These are phyloP conservation scores for Probaryconus sp. DNA, from an alignment of 1,140 invertebrate genomes.

Conservation along the genomic window DNA sequence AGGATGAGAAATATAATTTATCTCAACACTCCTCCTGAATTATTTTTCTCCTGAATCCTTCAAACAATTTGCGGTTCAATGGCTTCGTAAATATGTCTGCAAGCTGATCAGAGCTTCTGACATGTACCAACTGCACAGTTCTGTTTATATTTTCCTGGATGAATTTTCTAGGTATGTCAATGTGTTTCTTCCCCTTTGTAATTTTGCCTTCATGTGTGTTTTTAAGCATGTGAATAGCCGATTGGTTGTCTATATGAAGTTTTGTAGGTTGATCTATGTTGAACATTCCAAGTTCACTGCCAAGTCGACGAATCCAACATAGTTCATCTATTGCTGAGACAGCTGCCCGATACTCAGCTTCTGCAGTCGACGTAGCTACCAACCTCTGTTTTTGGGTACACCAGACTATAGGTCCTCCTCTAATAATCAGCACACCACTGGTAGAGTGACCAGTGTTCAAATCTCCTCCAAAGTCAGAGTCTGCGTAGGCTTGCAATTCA, in stretches of 20 bases:
- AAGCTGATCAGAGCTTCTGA: slow-evolving; percentile 29
- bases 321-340: no score
- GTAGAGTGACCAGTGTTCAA: slow-evolving; percentile 33
- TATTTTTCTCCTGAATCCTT: no score
- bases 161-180: slow-evolving; percentile 54
- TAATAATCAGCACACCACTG: slow-evolving; percentile 44
- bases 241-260: slow-evolving; percentile 42
- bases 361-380: no score
- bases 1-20: no score
- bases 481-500: slow-evolving; percentile 38
- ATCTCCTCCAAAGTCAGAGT: slow-evolving; percentile 53
- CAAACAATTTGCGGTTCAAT: no score
- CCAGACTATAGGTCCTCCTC: slow-evolving; percentile 53
- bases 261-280: slow-evolving; percentile 30
- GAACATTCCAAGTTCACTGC: slow-evolving; percentile 27
- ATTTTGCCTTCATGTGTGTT: slow-evolving; percentile 54
- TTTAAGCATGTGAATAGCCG: slow-evolving; percentile 52
- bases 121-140: slow-evolving; percentile 8
- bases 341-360: no score
- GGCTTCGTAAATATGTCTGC: no score
- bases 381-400: slow-evolving; percentile 48
- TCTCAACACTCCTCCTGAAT: no score
- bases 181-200: no score
- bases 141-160: slow-evolving; percentile 49
- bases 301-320: no score